Base-by-base conservation (phyloP, 2,797 vertebrate species). In the Danio jaintianensis region DNA sequence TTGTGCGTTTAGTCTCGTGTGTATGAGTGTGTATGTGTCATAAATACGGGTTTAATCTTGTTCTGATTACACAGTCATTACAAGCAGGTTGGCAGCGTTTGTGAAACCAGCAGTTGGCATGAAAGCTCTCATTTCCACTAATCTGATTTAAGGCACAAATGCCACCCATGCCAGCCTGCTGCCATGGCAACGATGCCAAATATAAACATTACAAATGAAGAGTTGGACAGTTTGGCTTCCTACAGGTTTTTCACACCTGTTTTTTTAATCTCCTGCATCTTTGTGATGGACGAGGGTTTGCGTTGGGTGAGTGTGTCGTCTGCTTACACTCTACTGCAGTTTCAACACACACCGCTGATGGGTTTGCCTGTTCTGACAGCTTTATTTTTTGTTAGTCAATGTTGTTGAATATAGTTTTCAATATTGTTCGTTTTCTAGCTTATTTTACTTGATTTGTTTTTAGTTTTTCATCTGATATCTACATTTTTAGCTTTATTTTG, bases 61-160 rank as follows among this genome's bases (percentile, higher is more conserved):
- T 75, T 71, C 75, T 82, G 82, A 85, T 87, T 82, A 86, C 82
- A 84, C 53, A 58, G 59, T 83, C 70, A 85, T 87, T 85, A 82
- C 67, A 48, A 74, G 63, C 29, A 53, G 71, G 58, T 70, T 86
- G 76, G 67, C 81, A 76, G 73, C 11, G 3, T 42, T 64, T 64
- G 64, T 48, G 42, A 76, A 73, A 13, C 75, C 72, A 78, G 71
- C 66, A 45, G 68, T 77, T 59, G 73, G 56, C 68, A 68, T 78
- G 59, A n/a, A 16, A 63, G 55, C 63, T 80, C 59, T 86, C 56
- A 62, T 82, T 77, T 80, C 67, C 82, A 42, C 48, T 86, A 85
- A 82, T 83, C 85, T 83, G 75, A 83, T 86, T 82, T 82, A 75
- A 75, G 45, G 64, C 75, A 68, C 45, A 42, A 29, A 66, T 72